Conservation (phyloP, 2,113 vertebrate species). For the Rhodinocichla rosea region DNA sequence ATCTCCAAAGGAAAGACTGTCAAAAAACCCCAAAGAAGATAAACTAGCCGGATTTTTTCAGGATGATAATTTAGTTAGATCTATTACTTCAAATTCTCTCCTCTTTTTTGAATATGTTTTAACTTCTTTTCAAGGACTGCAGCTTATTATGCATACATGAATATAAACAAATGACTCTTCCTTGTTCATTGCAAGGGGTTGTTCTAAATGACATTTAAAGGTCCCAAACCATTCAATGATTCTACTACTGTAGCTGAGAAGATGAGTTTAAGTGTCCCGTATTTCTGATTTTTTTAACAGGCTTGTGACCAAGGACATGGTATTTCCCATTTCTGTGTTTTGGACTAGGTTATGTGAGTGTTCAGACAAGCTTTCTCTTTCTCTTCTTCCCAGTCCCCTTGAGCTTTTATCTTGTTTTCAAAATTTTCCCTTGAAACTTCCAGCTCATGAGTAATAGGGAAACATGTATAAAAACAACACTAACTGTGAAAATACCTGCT, state of each 20-base stretch:
- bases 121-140: neutral
- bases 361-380: neutral
- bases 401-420: neutral
- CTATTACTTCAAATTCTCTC: neutral
- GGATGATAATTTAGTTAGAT: neutral
- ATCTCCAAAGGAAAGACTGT: neutral
- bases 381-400: neutral
- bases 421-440: constrained; percentile 28
- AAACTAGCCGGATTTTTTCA: neutral
- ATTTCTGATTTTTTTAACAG: neutral
- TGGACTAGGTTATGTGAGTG: neutral
- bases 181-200: neutral
- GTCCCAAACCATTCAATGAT: neutral
- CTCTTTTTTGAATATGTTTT: neutral
- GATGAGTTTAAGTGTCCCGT: neutral
- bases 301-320: neutral
- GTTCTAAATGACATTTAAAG: neutral
- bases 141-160: neutral
- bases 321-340: neutral
- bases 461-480: constrained; percentile 11
- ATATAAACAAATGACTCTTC: neutral
- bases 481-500: neutral
- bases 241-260: neutral
- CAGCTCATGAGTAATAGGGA: neutral
- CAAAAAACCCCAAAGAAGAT: neutral